A percentile compares a stretch with the other conserved stretches of the same genome.
Conservation (phyloP, 2,113 vertebrate species). For the Sterrhoptilus dennistouni region DNA sequence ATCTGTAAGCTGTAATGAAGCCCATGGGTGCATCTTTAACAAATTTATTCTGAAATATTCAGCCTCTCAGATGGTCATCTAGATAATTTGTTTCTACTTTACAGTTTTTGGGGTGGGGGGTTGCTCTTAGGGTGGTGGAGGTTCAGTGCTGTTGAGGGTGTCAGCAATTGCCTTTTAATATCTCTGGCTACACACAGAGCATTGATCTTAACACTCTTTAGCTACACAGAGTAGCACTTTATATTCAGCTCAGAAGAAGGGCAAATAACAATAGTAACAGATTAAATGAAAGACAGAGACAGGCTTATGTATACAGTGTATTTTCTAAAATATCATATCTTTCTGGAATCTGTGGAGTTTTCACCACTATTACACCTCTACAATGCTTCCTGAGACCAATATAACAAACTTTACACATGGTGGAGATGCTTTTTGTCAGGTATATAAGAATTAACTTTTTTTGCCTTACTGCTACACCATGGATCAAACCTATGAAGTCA, state of each 20-base stretch:
- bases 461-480: background rate
- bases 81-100: background rate
- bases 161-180: conserved; percentile 1
- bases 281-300: background rate
- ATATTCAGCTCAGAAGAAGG: background rate
- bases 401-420: background rate
- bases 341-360: background rate
- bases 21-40: background rate
- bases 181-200: background rate
- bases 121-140: background rate
- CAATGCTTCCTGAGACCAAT: background rate
- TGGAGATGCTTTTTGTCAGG: background rate
- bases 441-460: background rate
- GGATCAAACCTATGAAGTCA: background rate
- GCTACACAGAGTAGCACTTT: background rate
- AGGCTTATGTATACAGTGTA: background rate
- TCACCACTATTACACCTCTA: background rate
- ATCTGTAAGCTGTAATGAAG: background rate
- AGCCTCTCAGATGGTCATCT: background rate
- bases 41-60: background rate
- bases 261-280: conserved; percentile 8
- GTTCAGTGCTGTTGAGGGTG: background rate
- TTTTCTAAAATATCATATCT: background rate
- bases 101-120: background rate
- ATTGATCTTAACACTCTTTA: background rate